phyloP scores from a whole-genome alignment of 1,140 invertebrate genomes.

The Anoplolepis gracilipes region DNA sequence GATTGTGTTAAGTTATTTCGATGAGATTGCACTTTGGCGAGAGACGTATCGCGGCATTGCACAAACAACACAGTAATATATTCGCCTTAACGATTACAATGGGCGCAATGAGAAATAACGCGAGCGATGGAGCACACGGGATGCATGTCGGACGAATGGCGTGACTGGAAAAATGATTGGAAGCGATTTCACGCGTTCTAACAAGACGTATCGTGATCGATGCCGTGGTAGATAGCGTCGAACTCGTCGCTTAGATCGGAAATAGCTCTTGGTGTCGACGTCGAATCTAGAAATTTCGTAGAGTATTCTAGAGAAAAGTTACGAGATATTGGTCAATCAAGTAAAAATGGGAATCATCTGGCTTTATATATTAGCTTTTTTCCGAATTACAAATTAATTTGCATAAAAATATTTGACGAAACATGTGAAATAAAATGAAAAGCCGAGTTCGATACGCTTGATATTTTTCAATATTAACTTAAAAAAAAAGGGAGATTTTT shows the following conservation, averaged over 20 bases:
- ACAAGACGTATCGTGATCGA: conserved; percentile 57
- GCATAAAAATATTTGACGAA: not conserved
- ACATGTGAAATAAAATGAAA: not conserved
- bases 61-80: conserved; percentile 17
- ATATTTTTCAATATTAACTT: not conserved
- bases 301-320: conserved; percentile 4
- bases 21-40: conserved; percentile 29
- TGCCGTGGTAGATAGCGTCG: conserved; percentile 38
- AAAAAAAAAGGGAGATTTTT: not conserved
- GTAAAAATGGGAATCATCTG: conserved; percentile 11
- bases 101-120: conserved; percentile 9
- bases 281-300: conserved; percentile 31
- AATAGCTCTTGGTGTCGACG: conserved; percentile 42
- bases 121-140: not conserved
- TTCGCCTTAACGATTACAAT: conserved; percentile 34
- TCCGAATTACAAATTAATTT: not conserved
- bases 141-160: conserved; percentile 46
- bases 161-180: conserved; percentile 59
- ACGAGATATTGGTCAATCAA: conserved; percentile 31
- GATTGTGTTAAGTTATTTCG: conserved; percentile 33
- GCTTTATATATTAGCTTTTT: conserved; percentile 14
- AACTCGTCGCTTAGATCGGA: conserved; percentile 46
- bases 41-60: not conserved
- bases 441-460: not conserved
- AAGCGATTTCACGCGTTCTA: conserved; percentile 54